Base-by-base conservation (phyloP, 1,140 invertebrate genomes). In the Phthorimaea operculella region DNA sequence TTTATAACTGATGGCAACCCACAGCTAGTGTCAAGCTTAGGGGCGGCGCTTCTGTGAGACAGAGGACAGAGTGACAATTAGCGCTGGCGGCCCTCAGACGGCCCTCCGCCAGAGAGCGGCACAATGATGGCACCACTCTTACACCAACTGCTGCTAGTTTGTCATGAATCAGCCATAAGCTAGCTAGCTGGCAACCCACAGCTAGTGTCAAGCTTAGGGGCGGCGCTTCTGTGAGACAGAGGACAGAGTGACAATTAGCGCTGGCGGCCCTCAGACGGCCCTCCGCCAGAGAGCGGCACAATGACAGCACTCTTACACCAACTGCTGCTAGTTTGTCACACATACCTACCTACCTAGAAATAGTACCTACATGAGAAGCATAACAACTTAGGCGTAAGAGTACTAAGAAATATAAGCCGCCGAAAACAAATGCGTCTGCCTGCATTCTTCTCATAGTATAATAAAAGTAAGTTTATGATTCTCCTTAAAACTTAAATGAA, bases 31-130 rank as follows among this genome's bases (percentile, higher is more conserved):
- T 53, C 39, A 60, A 56, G 59, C 58, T 28, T 28, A 28, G 21
- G 21, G 21, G 21, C 21, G 21, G 21, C 21, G 21, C 21, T 28
- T 28, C 21, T 28, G 21, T 28, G 21, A 28, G 53, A 62, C 63
- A 48, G 47, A 47, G 44, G 44, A 47, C 14, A 39, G 55, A 49
- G 57, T 74, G 71, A 72, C 71, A 76, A 76, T 76, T 70, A 76
- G 71, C 63, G 69, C 71, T 67, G 65, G 67, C 57, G 56, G 69
- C 57, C 62, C 69, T 74, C 66, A 73, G 73, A 76, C 73, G 63
- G 61, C 63, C 53, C 70, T 73, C 69, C 62, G 59, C 61, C 66
- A 57, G 60, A 63, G 60, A 60, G 54, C 60, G 63, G 62, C 63
- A 70, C 64, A 70, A 73, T 70, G n/a, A n/a, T n/a, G 60, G 65